phyloP scores from a whole-genome alignment of 2,888 invertebrate species.

The Cecidostiba fungosa region DNA sequence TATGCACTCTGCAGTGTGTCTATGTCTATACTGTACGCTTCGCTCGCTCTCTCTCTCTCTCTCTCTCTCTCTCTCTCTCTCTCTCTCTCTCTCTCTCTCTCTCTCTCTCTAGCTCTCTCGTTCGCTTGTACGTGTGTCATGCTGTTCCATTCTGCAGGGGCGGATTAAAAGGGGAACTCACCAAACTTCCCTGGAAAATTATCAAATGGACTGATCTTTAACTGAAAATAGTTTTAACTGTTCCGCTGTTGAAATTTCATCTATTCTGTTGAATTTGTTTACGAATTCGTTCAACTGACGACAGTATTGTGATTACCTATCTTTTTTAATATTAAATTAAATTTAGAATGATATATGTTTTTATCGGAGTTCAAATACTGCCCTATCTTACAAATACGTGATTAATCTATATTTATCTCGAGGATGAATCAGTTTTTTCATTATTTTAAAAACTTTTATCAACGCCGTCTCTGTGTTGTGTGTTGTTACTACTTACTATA shows the following conservation, averaged over 20 bases:
- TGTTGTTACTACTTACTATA: background rate
- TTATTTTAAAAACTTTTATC: slow-evolving; percentile 1
- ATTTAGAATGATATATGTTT: background rate
- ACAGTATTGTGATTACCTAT: background rate
- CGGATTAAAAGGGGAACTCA: slow-evolving; percentile 55
- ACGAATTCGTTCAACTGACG: background rate
- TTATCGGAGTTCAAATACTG: background rate
- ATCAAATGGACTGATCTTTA: slow-evolving; percentile 42
- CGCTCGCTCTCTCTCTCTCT: slow-evolving; percentile 55
- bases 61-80: slow-evolving; percentile 62
- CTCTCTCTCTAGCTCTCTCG: slow-evolving; percentile 60
- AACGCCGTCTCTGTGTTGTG: background rate
- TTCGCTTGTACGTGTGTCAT: slow-evolving; percentile 44
- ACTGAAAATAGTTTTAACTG: slow-evolving; percentile 38
- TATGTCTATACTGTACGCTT: slow-evolving; percentile 45
- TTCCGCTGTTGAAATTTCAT: slow-evolving; percentile 12
- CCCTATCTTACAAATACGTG: background rate
- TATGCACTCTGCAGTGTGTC: background rate
- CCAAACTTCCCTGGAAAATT: slow-evolving; percentile 54
- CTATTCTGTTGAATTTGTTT: background rate
- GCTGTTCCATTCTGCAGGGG: slow-evolving; percentile 54
- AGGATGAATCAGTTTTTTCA: background rate
- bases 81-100: slow-evolving; percentile 59
- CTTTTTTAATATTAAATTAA: background rate
- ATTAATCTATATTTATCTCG: slow-evolving; percentile 14